These are phyloP conservation scores for Aurelia aurita DNA, from an alignment of 30 jellyfish, hydroid and myxozoan species.

Conservation along the genomic window DNA sequence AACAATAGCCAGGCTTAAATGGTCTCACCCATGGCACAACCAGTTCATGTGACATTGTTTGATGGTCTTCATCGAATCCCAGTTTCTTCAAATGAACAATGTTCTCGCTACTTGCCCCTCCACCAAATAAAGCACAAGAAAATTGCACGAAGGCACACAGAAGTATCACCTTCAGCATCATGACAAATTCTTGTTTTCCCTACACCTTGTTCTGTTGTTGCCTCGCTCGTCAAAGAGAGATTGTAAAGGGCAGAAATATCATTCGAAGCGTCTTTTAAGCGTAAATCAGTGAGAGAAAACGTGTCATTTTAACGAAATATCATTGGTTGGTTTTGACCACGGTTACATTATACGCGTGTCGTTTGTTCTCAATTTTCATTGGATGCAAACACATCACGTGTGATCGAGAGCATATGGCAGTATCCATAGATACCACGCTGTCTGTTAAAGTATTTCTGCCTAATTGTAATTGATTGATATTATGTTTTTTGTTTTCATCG, in stretches of 20 bases:
- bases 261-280: slow-evolving; percentile 13
- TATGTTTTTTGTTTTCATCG: too few relatives aligned
- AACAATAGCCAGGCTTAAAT: slow-evolving; percentile 97
- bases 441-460: background rate
- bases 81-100: slow-evolving; percentile 68
- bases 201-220: background rate
- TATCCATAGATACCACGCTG: slow-evolving; percentile 10
- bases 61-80: slow-evolving; percentile 93
- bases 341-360: slow-evolving; percentile 57
- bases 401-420: background rate
- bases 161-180: background rate
- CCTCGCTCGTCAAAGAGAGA: slow-evolving; percentile 5
- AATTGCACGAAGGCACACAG: slow-evolving; percentile 39
- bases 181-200: background rate
- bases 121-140: slow-evolving; percentile 68
- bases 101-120: slow-evolving; percentile 47
- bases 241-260: slow-evolving; percentile 23
- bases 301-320: background rate
- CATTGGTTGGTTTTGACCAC: slow-evolving; percentile 49
- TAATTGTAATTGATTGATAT: background rate
- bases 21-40: slow-evolving; percentile 95
- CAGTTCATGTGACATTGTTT: slow-evolving; percentile 90
- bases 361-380: slow-evolving; percentile 1
- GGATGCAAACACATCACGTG: background rate
- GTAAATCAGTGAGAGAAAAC: slow-evolving; percentile 1